Evolutionary conservation across 2,888 invertebrate genomes (phyloP), one percentile per base, ranked within the genome.

Genomic region (Pogonocherus hispidulus): DNA sequence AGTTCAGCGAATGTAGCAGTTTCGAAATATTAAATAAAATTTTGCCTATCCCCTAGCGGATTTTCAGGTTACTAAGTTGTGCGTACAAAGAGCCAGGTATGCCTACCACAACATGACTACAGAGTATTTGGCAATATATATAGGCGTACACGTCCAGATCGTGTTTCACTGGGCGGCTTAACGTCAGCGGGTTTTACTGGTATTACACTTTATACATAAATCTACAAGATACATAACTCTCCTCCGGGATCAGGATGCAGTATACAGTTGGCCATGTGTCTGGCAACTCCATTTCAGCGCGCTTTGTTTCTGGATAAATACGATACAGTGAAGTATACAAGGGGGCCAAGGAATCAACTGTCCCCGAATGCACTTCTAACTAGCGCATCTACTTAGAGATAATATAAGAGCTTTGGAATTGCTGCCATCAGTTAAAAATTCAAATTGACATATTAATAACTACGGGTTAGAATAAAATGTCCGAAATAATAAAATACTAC

Each of bases 141-240:
- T 71, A 73, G 67, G 64, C 76, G 72, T 78, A 78, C 82, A 84
- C 83, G 84, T 83, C 76, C 81, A 78, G 80, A 79, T 80, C 82
- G 83, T 84, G 84, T 83, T 83, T 84, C 82, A 83, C 75, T 67
- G 67, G 66, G 59, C 64, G 76, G 77, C 76, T 76, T 75, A 76
- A 70, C 73, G 70, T 41, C 73, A 73, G 78, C 71, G 74, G 79
- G 82, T 79, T 82, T 82, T 83, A 76, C 78, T 76, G 82, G 84
- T 79, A 84, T 85, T 85, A 85, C 83, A 83, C 82, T 84, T 83
- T 83, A 82, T 82, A 83, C 84, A 85, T 85, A 85, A 85, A 85
- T 85, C 84, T 84, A 81, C 81, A 82, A 84, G 84, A 84, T 83
- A 84, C 84, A 85, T 85, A 84, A 85, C 84, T 84, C 84, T 83